Evolutionary conservation across 2,888 invertebrate genomes (phyloP).

Genomic region (Ochropacha duplaris): DNA sequence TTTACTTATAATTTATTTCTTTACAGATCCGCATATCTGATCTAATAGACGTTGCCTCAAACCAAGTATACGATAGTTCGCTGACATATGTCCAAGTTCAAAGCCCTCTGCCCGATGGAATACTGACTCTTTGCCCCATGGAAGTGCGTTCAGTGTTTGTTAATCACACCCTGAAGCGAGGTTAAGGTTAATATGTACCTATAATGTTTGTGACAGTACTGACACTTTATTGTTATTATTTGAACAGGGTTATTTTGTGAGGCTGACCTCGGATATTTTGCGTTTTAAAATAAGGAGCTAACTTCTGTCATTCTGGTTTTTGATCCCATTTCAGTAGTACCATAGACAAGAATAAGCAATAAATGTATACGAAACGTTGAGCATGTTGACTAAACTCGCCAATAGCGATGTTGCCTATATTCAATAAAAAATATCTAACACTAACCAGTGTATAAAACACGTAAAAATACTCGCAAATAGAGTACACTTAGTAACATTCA

Average conservation of each 20-base stretch:
- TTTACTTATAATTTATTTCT: conserved; percentile 14
- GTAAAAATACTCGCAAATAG: too few species aligned
- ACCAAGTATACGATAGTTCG: conserved; percentile 71
- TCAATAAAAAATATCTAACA: too few species aligned
- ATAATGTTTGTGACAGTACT: neutral
- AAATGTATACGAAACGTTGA: too few species aligned
- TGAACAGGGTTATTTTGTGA: neutral
- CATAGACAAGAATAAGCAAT: too few species aligned
- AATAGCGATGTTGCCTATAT: too few species aligned
- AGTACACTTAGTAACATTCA: too few species aligned
- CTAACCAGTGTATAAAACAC: too few species aligned
- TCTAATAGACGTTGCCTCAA: conserved; percentile 62
- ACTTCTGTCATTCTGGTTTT: too few species aligned
- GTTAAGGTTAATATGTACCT: conserved; percentile 19
- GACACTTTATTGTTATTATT: conserved; percentile 4
- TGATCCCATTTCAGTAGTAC: too few species aligned
- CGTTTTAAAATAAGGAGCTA: neutral
- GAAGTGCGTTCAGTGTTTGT: conserved; percentile 81
- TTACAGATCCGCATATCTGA: conserved; percentile 79
- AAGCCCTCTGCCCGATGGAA: conserved; percentile 40
- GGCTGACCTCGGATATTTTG: neutral
- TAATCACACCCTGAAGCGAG: conserved; percentile 54
- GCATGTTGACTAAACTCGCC: too few species aligned
- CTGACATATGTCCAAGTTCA: conserved; percentile 76
- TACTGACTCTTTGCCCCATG: conserved; percentile 81